A percentile compares a stretch with the other conserved stretches of the same genome.
Conservation (phyloP, 2,888 invertebrate species). For the Hanleya hanleyi region DNA sequence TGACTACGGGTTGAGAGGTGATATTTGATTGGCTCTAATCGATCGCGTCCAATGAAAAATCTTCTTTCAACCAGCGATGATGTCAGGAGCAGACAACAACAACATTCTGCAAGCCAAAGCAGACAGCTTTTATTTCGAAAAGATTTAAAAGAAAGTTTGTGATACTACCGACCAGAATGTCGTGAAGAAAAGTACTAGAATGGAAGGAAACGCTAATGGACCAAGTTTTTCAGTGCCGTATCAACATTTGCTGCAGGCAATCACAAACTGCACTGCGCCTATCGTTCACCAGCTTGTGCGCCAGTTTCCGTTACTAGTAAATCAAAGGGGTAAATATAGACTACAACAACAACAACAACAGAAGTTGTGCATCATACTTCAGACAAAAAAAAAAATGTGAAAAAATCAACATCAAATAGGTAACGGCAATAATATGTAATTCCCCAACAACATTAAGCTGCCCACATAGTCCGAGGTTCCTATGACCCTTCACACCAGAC, state of each 20-base stretch:
- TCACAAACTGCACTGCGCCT: slow-evolving; percentile 50
- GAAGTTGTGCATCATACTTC: not conserved
- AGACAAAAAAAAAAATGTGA: too few species aligned
- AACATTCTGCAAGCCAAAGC: not conserved
- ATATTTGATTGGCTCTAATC: not conserved
- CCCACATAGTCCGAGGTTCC: too few species aligned
- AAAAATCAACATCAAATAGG: too few species aligned
- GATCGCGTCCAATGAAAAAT: too few species aligned
- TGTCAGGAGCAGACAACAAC: not conserved
- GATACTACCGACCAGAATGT: too few species aligned
- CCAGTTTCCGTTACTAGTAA: slow-evolving; percentile 46
- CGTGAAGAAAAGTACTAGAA: too few species aligned
- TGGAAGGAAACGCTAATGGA: not conserved
- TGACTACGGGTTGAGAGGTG: too few species aligned
- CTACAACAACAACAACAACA: not conserved
- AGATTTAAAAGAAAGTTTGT: not conserved
- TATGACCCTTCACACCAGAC: too few species aligned
- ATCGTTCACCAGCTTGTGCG: slow-evolving; percentile 50
- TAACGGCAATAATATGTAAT: too few species aligned
- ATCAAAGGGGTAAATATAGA: slow-evolving; percentile 45
- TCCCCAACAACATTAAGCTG: too few species aligned
- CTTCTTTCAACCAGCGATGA: too few species aligned
- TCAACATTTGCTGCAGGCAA: slow-evolving; percentile 54
- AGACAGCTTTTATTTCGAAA: not conserved
- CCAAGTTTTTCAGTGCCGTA: slow-evolving; percentile 39